Base-by-base conservation (phyloP, 1,140 invertebrate species). In the Drosophila ananassae region DNA sequence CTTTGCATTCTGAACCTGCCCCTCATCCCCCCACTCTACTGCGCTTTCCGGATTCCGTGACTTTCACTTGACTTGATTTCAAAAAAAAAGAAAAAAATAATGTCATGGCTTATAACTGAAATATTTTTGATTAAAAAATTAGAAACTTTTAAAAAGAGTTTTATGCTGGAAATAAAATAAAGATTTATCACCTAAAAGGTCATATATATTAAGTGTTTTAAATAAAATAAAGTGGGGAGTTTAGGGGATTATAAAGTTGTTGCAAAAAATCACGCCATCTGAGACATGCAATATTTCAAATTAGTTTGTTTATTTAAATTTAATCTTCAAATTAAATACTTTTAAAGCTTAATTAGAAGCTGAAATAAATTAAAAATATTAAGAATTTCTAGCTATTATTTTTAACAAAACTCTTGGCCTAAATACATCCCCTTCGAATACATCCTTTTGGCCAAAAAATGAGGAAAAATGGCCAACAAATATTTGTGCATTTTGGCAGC, bases 401-500 rank as follows among this genome's bases (percentile, higher is more conserved):
- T 17, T 17, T 17, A 17, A 17, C 17, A 17, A 17, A 17, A 17
- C 17, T 17, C 17, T 17, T 17, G 17, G 17, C 17, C 17, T 1
- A 17, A 17, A 17, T 1, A 17, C 17, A 17, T 17, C 17, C 17
- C 1, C 17, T 17, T 17, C 17, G 17, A 17, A 17, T 17, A 17
- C 17, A 17, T 17, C 17, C 17, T 17, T 17, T 17, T 17, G 17
- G 17, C 17, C 17, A 17, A 17, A 17, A 17, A 17, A 17, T 17
- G 17, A 41, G 41, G 44, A 73, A 71, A 53, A 52, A 39, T n/a
- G 53, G 53, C 30, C 46, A 50, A 46, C 55, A 71, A 69, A 68
- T 72, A 66, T 71, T 61, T 60, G 55, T 59, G 39, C 50, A 21
- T 41, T 53, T 72, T 69, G 56, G 32, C 69, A 73, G 59, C 59